Percentiles rank a stretch among this genome's conserved stretches.
Evolutionary conservation across 2,113 vertebrate species (phyloP).

Genomic region (Lampris megalopsis): DNA sequence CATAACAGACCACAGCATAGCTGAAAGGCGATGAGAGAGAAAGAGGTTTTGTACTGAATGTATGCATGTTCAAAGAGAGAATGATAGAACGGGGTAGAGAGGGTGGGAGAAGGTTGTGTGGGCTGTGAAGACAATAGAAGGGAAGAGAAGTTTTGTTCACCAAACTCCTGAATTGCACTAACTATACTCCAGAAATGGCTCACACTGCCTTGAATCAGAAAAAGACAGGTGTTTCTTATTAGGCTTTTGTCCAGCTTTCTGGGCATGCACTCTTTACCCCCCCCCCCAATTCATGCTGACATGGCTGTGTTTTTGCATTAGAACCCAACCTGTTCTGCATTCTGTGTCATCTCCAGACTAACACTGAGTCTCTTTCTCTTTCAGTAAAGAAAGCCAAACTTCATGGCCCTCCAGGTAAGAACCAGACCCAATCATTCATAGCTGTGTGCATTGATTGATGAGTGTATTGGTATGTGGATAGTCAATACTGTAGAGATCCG

Average conservation of each 20-base stretch:
- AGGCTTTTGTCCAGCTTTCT: neutral
- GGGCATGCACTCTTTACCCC: neutral
- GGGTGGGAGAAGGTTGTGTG: too few relatives aligned
- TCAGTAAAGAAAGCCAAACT: slow-evolving; percentile 85
- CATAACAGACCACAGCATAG: too few relatives aligned
- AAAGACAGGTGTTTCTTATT: neutral
- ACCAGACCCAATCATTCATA: neutral
- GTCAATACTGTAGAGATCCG: too few relatives aligned
- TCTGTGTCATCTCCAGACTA: neutral
- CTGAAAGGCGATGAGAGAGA: too few relatives aligned
- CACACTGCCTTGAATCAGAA: neutral
- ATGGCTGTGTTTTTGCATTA: neutral
- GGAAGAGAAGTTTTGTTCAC: too few relatives aligned
- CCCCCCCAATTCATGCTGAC: too few relatives aligned
- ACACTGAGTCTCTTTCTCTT: slow-evolving; percentile 50
- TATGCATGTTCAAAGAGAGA: too few relatives aligned
- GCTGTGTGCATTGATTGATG: neutral
- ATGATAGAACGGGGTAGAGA: too few relatives aligned
- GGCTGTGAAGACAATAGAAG: too few relatives aligned
- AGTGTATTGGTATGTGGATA: neutral
- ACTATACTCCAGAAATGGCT: too few relatives aligned
- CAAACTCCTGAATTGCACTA: too few relatives aligned
- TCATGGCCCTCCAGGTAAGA: slow-evolving; percentile 84
- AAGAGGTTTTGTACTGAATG: too few relatives aligned
- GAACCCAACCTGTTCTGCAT: neutral